Evolutionary conservation across 2,797 vertebrate genomes (phyloP), one percentile per base, ranked within the genome.

Genomic region (Chaetophractus vellerosus): DNA sequence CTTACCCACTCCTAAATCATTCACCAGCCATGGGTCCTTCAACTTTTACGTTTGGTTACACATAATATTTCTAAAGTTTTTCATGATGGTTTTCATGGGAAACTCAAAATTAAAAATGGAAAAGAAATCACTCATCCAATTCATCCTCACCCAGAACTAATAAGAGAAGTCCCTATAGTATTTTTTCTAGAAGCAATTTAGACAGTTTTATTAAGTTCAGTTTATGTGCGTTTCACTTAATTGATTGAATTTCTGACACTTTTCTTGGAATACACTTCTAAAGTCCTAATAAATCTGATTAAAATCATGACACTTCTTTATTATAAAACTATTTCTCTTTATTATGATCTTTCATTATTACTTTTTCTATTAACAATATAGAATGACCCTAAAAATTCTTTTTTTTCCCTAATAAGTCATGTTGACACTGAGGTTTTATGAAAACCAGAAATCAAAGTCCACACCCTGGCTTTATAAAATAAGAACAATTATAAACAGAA

Each of bases 181-280:
- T 79, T 91, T 95, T 96, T 86, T 83, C 78, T 21, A n/a, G 64
- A 96, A 94, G 90, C 83, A 96, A 92, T 96, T 90, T 93, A 96
- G 71, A 72, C 81, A 96, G 74, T 86, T 96, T 97, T 96, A 95
- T 96, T 97, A 96, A 96, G 88, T 91, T 96, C 90, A 95, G 61
- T 97, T 97, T 96, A 97, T 97, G 93, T 95, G 71, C 19, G 41
- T 38, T n/a, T 90, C 61, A 78, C 45, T 96, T 96, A 97, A 97
- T 97, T 97, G 94, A 97, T 96, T 1, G 31, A 91, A 83, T 89
- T 96, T 96, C 93, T 96, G 91, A 52, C 93, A 95, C 71, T 89
- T 94, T 97, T 86, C 80, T 88, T 96, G 84, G 88, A 96, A 84
- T 86, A 76, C 6, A 92, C 45, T 8, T 92, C 89, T 84, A 83